Percentiles rank a stretch among this genome's conserved stretches.
Conservation (phyloP, 1,140 invertebrate genomes). For the Bombus affinis region DNA sequence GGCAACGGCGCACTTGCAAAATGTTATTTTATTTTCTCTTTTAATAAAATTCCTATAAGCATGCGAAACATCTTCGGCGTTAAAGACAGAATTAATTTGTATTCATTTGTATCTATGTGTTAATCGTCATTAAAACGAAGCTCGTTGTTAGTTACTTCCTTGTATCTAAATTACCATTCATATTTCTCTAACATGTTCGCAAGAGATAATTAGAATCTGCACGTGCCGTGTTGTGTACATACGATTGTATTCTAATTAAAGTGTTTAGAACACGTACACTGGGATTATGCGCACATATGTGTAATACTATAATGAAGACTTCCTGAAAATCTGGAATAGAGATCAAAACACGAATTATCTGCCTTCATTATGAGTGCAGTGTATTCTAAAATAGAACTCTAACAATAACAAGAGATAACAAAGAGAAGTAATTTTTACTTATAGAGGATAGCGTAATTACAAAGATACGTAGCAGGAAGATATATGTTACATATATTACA, state of each 20-base stretch:
- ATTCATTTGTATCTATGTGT: not conserved
- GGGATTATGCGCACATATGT: too few relatives aligned
- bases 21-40: too few relatives aligned
- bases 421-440: constrained; percentile 6
- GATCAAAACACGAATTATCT: constrained; percentile 18
- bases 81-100: not conserved
- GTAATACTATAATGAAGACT: not conserved
- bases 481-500: not conserved
- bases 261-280: not conserved
- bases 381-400: constrained; percentile 14
- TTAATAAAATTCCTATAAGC: too few relatives aligned
- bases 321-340: not conserved
- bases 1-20: too few relatives aligned
- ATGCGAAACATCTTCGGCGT: too few relatives aligned
- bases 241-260: not conserved
- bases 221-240: not conserved
- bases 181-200: not conserved
- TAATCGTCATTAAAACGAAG: not conserved
- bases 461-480: too few relatives aligned
- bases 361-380: not conserved
- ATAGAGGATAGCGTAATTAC: not conserved
- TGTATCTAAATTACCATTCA: not conserved
- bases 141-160: not conserved
- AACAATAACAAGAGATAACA: constrained; percentile 24
- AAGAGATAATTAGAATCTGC: not conserved